phyloP scores from a whole-genome alignment of 2,113 vertebrate genomes.

The Marmota monax region DNA sequence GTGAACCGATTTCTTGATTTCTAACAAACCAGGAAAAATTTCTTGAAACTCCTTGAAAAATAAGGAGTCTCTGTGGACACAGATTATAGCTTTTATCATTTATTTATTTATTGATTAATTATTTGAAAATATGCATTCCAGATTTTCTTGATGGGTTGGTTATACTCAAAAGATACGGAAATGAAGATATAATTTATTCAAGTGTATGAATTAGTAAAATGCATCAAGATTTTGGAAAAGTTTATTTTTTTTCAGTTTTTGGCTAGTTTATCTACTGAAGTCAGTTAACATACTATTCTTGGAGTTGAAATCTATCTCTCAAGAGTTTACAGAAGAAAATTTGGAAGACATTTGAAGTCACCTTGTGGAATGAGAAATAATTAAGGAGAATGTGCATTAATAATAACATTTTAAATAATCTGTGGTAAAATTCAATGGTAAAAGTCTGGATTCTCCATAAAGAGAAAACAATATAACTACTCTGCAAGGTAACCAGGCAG shows the following conservation, averaged over 20 bases:
- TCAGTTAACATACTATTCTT: neutral
- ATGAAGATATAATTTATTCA: neutral
- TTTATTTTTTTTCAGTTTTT: neutral
- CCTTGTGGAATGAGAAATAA: neutral
- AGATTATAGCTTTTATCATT: too few species aligned
- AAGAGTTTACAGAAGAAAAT: neutral
- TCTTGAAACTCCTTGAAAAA: neutral
- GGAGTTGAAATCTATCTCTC: neutral
- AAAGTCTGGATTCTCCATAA: neutral
- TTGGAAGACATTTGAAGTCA: neutral
- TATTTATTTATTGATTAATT: neutral
- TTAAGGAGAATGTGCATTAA: neutral
- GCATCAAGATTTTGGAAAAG: neutral
- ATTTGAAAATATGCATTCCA: neutral
- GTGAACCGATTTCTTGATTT: neutral
- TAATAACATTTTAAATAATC: neutral
- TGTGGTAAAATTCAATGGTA: neutral
- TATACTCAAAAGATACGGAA: neutral
- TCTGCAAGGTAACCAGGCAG: neutral
- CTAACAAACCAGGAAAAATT: neutral
- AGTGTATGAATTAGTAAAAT: neutral
- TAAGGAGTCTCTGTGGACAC: neutral
- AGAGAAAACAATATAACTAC: neutral
- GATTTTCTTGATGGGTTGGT: neutral
- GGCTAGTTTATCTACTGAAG: neutral